Evolutionary conservation across 2,888 invertebrate genomes (phyloP).

Genomic region (Nineta flava): DNA sequence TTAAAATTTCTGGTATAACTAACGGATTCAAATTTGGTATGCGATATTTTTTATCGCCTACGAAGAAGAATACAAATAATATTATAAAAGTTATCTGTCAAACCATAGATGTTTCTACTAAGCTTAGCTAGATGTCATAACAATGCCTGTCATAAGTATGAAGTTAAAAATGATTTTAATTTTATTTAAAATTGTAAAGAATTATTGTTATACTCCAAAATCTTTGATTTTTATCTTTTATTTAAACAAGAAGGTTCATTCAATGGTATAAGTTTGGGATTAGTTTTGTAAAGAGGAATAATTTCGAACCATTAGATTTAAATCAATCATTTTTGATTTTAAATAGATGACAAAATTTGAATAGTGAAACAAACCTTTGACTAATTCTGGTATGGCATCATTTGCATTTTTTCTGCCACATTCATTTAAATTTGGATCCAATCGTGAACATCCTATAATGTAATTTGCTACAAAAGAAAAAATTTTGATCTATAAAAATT

Average conservation of each 20-base stretch:
- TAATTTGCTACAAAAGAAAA: constrained; percentile 15
- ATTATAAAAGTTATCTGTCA: not conserved
- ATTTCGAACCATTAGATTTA: no score
- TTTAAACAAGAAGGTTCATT: no score
- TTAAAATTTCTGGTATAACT: constrained; percentile 16
- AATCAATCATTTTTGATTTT: no score
- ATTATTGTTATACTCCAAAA: no score
- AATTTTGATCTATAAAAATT: not conserved
- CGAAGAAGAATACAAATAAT: not conserved
- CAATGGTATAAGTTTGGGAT: no score
- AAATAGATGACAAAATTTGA: no score
- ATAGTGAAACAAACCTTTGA: constrained; percentile 3
- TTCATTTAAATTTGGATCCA: constrained; percentile 15
- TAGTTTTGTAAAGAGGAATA: no score
- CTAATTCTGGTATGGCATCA: constrained; percentile 14
- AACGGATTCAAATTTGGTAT: constrained; percentile 19
- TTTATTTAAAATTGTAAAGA: no score
- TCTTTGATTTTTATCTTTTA: no score
- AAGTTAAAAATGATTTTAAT: no score
- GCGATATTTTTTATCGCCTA: constrained; percentile 19
- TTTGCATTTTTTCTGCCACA: constrained; percentile 18
- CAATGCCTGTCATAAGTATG: not conserved
- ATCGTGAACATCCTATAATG: constrained; percentile 17
- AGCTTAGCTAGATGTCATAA: not conserved
- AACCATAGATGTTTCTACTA: no score